A percentile compares a stretch with the other conserved stretches of the same genome.
Evolutionary conservation across 2,888 invertebrate genomes (phyloP).

Genomic region (Zonitis immaculata): DNA sequence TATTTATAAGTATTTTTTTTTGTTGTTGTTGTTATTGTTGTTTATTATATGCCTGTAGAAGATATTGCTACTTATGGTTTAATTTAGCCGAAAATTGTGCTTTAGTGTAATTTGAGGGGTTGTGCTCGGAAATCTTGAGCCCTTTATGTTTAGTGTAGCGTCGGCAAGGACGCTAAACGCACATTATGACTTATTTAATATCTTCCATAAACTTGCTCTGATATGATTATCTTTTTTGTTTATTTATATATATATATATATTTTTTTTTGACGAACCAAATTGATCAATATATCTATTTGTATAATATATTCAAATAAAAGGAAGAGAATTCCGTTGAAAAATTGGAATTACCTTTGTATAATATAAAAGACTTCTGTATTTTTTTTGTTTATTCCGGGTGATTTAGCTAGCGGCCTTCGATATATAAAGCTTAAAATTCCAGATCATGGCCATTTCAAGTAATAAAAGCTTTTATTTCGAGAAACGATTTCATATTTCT

Average conservation of each 20-base stretch:
- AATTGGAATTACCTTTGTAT: too few relatives aligned
- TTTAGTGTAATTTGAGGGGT: slow-evolving; percentile 19
- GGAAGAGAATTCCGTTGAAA: too few relatives aligned
- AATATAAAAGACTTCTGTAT: too few relatives aligned
- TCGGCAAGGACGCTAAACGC: neutral
- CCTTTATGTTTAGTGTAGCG: slow-evolving; percentile 5
- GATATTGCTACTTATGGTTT: slow-evolving; percentile 18
- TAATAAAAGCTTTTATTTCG: neutral
- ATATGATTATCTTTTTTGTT: neutral
- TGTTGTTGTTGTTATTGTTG: too few relatives aligned
- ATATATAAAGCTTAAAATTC: neutral
- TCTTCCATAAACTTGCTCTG: neutral
- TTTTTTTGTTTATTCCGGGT: neutral
- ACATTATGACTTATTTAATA: neutral
- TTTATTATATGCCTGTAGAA: slow-evolving; percentile 14
- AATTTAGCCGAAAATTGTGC: slow-evolving; percentile 23
- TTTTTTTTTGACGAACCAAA: too few relatives aligned
- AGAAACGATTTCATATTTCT: too few relatives aligned
- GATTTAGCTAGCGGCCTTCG: neutral
- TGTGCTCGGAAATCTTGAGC: slow-evolving; percentile 13
- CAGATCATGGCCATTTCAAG: neutral
- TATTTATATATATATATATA: too few relatives aligned
- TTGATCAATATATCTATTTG: too few relatives aligned
- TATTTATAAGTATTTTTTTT: too few relatives aligned
- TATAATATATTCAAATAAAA: too few relatives aligned